A percentile compares a stretch with the other conserved stretches of the same genome.
Conservation (phyloP, 2,888 invertebrate species). For the Operophtera brumata region DNA sequence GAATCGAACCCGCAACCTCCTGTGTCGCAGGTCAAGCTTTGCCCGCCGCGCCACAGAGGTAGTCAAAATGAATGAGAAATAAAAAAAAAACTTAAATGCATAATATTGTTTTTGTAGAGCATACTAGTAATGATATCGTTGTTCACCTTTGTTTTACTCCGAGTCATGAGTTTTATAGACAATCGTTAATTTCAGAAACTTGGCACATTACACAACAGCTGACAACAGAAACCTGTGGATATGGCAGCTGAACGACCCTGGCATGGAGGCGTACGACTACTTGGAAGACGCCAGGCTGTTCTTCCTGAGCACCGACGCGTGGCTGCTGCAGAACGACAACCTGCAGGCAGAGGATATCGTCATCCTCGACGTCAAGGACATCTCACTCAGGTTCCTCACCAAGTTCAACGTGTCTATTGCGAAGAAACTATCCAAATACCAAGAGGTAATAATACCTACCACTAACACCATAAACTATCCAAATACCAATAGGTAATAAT, state of each 20-base stretch:
- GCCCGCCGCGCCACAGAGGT: too few relatives aligned
- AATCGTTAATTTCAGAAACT: conserved; percentile 48
- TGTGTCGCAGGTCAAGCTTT: too few relatives aligned
- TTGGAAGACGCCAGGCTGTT: conserved; percentile 58
- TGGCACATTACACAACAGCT: conserved; percentile 51
- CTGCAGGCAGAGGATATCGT: conserved; percentile 57
- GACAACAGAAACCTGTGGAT: conserved; percentile 60
- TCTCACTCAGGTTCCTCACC: conserved; percentile 63
- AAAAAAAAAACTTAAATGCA: too few relatives aligned
- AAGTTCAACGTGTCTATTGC: conserved; percentile 85
- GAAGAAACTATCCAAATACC: conserved; percentile 82
- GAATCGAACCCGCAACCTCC: too few relatives aligned
- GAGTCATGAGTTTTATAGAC: neutral
- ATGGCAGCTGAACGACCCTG: conserved; percentile 73
- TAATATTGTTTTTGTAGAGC: too few relatives aligned
- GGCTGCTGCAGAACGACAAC: conserved; percentile 47
- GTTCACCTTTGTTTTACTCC: too few relatives aligned
- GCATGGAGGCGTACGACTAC: conserved; percentile 64
- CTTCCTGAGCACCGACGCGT: conserved; percentile 57
- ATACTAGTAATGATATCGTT: too few relatives aligned
- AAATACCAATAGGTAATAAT: too few relatives aligned
- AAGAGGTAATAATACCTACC: conserved; percentile 63
- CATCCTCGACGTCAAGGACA: conserved; percentile 64
- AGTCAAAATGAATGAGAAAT: too few relatives aligned
- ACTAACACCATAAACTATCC: too few relatives aligned